phyloP scores from a whole-genome alignment of 1,140 invertebrate genomes.

The Tribolium madens region DNA sequence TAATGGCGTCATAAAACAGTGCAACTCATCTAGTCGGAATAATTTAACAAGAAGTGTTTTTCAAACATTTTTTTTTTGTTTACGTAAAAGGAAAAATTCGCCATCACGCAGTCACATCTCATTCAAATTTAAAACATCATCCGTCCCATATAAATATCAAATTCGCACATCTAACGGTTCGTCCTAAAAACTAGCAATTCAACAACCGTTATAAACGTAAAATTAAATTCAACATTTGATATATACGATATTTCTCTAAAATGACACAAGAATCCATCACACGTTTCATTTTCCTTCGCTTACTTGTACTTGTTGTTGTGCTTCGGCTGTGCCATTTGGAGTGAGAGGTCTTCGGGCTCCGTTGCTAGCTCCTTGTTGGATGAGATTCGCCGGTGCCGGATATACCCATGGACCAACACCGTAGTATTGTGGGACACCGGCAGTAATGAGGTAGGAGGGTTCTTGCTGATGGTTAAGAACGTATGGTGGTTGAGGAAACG shows the following conservation, averaged over 20 bases:
- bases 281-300: background rate
- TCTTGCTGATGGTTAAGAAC: conserved; percentile 80
- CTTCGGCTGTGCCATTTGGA: conserved; percentile 63
- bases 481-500: conserved; percentile 85
- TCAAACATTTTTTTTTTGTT: too few species aligned
- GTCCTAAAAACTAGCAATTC: conserved; percentile 14
- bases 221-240: background rate
- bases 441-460: conserved; percentile 63
- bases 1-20: background rate
- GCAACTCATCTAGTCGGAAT: background rate
- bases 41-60: background rate
- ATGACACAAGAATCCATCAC: background rate
- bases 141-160: background rate
- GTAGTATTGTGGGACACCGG: conserved; percentile 81
- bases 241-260: background rate
- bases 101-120: background rate
- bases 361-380: conserved; percentile 75
- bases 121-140: background rate
- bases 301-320: conserved; percentile 65
- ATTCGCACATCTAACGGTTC: conserved; percentile 5
- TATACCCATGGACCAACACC: conserved; percentile 87
- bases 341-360: conserved; percentile 66
- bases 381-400: conserved; percentile 75
- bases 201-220: conserved; percentile 11
- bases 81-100: too few species aligned